Base-by-base conservation (phyloP, 2,888 invertebrate species). In the Netelia fuscicornis region DNA sequence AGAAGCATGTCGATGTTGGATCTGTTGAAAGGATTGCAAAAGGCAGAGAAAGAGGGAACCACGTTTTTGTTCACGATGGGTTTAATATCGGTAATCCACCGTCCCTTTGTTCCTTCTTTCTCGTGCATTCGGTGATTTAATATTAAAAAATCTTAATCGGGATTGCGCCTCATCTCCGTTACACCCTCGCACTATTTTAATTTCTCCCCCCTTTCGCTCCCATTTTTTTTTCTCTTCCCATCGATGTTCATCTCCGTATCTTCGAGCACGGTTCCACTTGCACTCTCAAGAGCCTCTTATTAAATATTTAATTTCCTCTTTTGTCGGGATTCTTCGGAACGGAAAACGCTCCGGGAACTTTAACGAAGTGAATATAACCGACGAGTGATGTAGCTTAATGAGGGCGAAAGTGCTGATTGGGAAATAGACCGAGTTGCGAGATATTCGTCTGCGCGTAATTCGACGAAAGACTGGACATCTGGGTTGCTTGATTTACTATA, bases 291-390 rank as follows among this genome's bases (percentile, higher is more conserved):
- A 81, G 58, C 56, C 62, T 30, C 42, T 79, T 71, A 79, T 79
- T 64, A 79, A 79, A 71, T 79, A 86, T 87, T 85, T 77, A 88
- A 87, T 88, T 71, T 64, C 44, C 64, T 62, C 71, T 71, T 79
- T 71, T 56, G 71, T 79, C 64, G 54, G 54, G 44, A 79, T 79
- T 71, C 30, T 13, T 8, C 42, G 44, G 13, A 30, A 64, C 37
- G 52, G 48, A 37, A 67, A 77, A 56, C n/a, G 3, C n/a, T 42
- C 44, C 25, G 23, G 42, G 58, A 81, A 79, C 70, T 70, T 71
- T 76, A 81, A 84, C 83, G 82, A 81, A 84, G 75, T 78, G 80
- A 82, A 76, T 48, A 72, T 37, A 71, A 62, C 70, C 52, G 62
- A 62, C 25, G 17, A 52, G 11, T 17, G 60, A 52, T 44, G 58